These are phyloP conservation scores for Aporophyla lueneburgensis DNA, from an alignment of 2,888 invertebrate genomes.

Conservation along the genomic window DNA sequence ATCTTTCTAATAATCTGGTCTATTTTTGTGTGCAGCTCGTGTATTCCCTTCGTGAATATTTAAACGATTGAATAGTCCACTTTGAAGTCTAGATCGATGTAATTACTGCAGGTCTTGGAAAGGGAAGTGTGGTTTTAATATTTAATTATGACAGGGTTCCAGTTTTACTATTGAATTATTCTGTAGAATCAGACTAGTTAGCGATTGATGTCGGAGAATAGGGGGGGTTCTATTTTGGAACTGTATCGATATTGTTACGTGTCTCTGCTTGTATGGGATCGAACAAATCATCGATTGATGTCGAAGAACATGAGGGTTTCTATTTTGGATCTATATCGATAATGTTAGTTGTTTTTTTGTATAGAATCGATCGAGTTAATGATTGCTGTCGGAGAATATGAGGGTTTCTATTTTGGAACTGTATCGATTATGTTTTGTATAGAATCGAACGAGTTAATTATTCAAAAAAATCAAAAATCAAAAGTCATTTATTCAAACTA, in stretches of 20 bases:
- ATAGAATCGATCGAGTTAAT: not conserved
- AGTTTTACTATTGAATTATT: not conserved
- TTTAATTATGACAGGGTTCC: conserved; percentile 29
- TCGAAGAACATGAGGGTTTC: too few relatives aligned
- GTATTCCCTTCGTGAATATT: conserved; percentile 50
- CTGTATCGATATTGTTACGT: not conserved
- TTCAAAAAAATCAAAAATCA: too few relatives aligned
- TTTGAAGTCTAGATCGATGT: conserved; percentile 47
- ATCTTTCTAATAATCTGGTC: conserved; percentile 42
- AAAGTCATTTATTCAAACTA: too few relatives aligned
- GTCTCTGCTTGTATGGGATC: not conserved
- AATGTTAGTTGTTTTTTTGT: too few relatives aligned
- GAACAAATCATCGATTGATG: too few relatives aligned
- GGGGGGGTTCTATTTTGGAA: not conserved
- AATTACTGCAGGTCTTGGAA: conserved; percentile 44
- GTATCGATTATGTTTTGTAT: not conserved
- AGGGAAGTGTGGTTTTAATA: conserved; percentile 36
- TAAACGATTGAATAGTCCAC: conserved; percentile 33
- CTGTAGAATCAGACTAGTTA: not conserved
- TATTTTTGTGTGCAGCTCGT: conserved; percentile 56
- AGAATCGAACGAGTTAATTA: not conserved
- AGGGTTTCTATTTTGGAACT: not conserved
- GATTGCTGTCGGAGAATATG: not conserved
- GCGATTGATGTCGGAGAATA: conserved; percentile 7
- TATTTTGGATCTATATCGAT: too few relatives aligned